Base-by-base conservation (phyloP, 2,113 vertebrate genomes). In the Chloropsis cyanopogon region DNA sequence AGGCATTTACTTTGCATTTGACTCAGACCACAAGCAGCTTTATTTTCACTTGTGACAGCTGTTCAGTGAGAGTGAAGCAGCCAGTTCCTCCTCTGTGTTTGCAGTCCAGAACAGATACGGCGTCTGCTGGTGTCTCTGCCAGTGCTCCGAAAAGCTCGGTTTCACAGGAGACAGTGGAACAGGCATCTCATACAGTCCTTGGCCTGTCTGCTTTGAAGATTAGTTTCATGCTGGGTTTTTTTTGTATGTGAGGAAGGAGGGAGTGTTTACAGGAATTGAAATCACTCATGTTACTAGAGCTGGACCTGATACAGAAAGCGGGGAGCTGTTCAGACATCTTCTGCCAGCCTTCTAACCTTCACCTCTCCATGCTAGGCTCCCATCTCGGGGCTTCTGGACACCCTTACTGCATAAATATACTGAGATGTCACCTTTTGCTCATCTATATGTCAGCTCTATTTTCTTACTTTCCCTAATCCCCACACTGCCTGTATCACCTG, bases 21-120 rank as follows among this genome's bases (percentile, higher is more conserved):
- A 66, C 56, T 92, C 71, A 84, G 73, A 90, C 87, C 79, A 78
- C 87, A 92, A 33, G 47, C 59, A 93, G 71, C 75, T 96, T 92
- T 83, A 37, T 96, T 97, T 94, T 96, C 87, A 52, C 71, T 95
- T 88, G 79, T 92, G 82, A 66, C 71, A 88, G 85, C 86, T 85
- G 84, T 65, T 94, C 61, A 95, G 91, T 8, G 65, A 93, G 72
- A 94, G 87, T 82, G 85, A 91, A 69, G 87, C 59, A 86, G 70
- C 39, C 71, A 59, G 92, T 85, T 95, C 87, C 66, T 77, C 37
- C 66, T 68, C 87, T 76, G 8, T 50, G 71, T 60, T 53, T 57
- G 57, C 2, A 11, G 53, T 66, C 57, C 91, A 73, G 84, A 92
- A 14, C 73, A 76, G 81, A 77, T 61, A 66, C 0, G 0, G 33